These are phyloP conservation scores for Hymenopus coronatus DNA, from an alignment of 2,888 invertebrate species.

Conservation along the genomic window DNA sequence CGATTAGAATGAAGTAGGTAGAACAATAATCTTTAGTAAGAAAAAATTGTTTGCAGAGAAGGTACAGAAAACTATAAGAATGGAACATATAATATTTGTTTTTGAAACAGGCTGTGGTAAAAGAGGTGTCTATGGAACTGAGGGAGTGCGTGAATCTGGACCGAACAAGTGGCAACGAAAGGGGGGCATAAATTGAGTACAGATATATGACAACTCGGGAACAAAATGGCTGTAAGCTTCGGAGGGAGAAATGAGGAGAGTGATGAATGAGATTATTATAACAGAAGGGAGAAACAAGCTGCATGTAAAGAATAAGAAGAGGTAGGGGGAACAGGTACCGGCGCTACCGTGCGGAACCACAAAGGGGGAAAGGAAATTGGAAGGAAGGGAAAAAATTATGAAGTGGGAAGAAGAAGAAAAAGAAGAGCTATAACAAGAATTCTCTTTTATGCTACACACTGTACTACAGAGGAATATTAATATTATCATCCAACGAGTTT, in stretches of 20 bases:
- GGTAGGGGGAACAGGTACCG: background rate
- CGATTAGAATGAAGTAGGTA: too few relatives aligned
- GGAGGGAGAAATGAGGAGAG: background rate
- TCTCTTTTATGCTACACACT: background rate
- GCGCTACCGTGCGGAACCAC: background rate
- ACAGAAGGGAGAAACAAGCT: background rate
- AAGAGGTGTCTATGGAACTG: background rate
- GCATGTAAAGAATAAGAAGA: background rate
- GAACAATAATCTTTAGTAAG: too few relatives aligned
- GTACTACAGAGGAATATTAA: background rate
- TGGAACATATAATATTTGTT: too few relatives aligned
- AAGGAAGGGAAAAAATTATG: background rate
- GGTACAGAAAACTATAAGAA: too few relatives aligned
- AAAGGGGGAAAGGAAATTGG: background rate
- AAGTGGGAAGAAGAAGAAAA: background rate
- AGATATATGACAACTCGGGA: background rate
- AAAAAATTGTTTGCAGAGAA: too few relatives aligned
- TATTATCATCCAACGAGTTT: background rate
- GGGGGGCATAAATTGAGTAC: background rate
- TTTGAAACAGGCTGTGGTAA: too few relatives aligned
- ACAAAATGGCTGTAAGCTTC: background rate
- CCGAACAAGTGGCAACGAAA: background rate
- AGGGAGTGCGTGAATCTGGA: background rate
- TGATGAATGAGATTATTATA: background rate
- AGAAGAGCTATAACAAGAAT: background rate